phyloP scores from a whole-genome alignment of 2,797 vertebrate species.

The Emys orbicularis region DNA sequence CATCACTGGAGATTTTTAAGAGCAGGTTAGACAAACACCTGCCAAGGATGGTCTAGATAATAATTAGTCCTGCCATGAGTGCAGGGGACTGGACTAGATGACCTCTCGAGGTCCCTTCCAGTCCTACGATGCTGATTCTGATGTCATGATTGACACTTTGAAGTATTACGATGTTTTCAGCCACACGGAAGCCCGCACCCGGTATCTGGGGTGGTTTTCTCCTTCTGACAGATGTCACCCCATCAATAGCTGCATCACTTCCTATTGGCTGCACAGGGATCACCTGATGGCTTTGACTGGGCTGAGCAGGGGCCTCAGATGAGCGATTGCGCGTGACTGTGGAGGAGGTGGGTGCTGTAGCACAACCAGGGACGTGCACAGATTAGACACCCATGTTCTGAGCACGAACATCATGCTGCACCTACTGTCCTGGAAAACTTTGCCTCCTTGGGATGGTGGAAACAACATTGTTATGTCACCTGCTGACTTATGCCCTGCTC shows the following conservation, averaged over 20 bases:
- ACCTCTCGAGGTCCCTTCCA: too few species aligned
- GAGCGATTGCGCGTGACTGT: background rate
- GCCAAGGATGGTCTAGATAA: too few species aligned
- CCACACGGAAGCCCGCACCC: background rate
- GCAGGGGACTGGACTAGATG: too few species aligned
- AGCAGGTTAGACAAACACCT: too few species aligned
- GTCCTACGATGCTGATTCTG: background rate
- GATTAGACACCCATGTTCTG: background rate
- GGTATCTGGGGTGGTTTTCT: background rate
- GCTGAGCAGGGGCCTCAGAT: background rate
- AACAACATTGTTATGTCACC: background rate
- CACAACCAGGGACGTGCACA: fast-evolving
- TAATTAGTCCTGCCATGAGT: too few species aligned
- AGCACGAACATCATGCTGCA: background rate
- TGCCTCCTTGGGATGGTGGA: background rate
- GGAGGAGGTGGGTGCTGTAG: background rate
- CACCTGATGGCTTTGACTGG: fast-evolving
- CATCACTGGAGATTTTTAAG: too few species aligned
- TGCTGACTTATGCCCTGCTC: background rate
- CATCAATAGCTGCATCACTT: background rate
- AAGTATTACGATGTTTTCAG: background rate
- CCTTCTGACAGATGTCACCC: background rate
- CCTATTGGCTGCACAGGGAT: background rate
- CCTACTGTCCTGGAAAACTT: fast-evolving
- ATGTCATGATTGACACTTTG: background rate